These are phyloP conservation scores for Smittia sp. DNA, from an alignment of 2,888 invertebrate species.

Conservation along the genomic window DNA sequence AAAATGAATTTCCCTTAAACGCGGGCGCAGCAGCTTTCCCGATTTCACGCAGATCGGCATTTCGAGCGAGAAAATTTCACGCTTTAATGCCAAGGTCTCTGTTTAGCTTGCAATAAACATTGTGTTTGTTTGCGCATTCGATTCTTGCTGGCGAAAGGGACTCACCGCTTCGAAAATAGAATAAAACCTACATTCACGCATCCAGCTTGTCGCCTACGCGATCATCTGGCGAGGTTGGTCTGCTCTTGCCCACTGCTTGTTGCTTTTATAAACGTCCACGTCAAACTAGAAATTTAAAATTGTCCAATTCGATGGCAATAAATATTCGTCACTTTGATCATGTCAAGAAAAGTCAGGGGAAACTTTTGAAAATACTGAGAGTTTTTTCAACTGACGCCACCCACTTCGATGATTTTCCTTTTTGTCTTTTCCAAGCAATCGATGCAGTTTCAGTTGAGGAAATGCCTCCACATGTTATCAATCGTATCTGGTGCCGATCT, in stretches of 20 bases:
- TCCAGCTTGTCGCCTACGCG: background rate
- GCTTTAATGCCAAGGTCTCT: slow-evolving; percentile 37
- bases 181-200: background rate
- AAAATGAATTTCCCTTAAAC: too few species aligned
- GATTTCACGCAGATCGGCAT: background rate
- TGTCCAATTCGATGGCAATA: background rate
- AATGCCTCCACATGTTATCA: too few species aligned
- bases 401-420: too few species aligned
- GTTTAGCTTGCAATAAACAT: slow-evolving; percentile 6
- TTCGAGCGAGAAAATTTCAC: background rate
- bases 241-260: background rate
- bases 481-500: too few species aligned
- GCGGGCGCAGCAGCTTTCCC: too few species aligned
- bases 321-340: background rate
- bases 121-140: background rate
- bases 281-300: background rate
- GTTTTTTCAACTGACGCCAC: too few species aligned
- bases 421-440: too few species aligned
- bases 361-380: too few species aligned
- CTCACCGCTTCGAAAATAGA: too few species aligned
- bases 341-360: too few species aligned
- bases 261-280: background rate
- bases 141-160: too few species aligned
- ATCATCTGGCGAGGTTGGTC: background rate
- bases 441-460: too few species aligned